Conservation (phyloP, 2,113 vertebrate genomes). For the Siniperca chuatsi region DNA sequence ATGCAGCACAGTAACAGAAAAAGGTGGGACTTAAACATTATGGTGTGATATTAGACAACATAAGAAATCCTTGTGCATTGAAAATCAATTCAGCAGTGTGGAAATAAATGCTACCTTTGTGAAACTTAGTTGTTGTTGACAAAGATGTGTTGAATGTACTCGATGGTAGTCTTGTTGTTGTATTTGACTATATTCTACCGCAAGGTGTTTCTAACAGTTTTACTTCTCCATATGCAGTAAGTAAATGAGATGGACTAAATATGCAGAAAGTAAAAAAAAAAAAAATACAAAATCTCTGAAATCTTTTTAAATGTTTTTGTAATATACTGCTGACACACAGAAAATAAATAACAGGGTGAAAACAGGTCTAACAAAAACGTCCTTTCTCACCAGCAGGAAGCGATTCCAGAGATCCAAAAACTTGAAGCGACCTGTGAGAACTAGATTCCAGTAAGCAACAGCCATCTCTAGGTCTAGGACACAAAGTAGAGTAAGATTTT, state of each 20-base stretch:
- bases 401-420: slow-evolving; percentile 98
- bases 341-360: not conserved
- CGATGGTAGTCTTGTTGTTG: not conserved
- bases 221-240: not conserved
- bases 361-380: not conserved
- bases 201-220: not conserved
- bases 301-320: not conserved
- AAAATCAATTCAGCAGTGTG: not conserved
- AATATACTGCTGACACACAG: not conserved
- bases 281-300: not conserved
- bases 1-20: slow-evolving; percentile 29
- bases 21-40: not conserved
- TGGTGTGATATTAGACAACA: not conserved
- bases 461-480: slow-evolving; percentile 95
- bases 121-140: not conserved
- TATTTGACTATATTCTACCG: not conserved
- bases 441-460: slow-evolving; percentile 96
- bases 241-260: not conserved
- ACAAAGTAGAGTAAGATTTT: not conserved
- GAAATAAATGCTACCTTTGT: not conserved
- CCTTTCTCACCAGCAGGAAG: slow-evolving; percentile 92
- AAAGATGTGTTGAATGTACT: not conserved
- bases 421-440: slow-evolving; percentile 94
- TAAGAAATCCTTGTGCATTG: not conserved
- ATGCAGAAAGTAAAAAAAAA: not conserved